Conservation (phyloP, 2,113 vertebrate species). For the Hylia prasina region DNA sequence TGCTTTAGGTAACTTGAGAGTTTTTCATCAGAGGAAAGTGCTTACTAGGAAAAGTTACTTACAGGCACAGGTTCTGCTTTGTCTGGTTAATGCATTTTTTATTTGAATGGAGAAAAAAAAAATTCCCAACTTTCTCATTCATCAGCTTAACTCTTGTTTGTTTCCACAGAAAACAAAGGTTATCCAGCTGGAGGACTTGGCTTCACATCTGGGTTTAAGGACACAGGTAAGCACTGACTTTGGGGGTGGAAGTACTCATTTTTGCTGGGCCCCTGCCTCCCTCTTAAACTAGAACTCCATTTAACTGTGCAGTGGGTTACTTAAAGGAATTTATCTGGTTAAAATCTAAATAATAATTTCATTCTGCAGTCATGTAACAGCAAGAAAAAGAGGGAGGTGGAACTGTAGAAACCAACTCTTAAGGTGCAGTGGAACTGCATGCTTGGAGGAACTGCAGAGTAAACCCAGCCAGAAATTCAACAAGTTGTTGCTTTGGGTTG, state of each 20-base stretch:
- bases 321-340: not conserved
- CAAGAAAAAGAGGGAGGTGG: not conserved
- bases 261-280: not conserved
- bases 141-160: not conserved
- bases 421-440: not conserved
- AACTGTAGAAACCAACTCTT: not conserved
- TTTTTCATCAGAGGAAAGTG: not conserved
- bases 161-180: conserved; percentile 85
- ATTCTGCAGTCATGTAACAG: not conserved
- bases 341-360: not conserved
- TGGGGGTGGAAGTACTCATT: not conserved
- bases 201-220: conserved; percentile 89
- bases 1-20: not conserved
- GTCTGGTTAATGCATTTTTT: not conserved
- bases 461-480: not conserved
- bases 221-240: conserved; percentile 79
- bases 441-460: not conserved
- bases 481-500: not conserved
- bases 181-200: conserved; percentile 92
- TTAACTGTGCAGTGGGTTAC: not conserved
- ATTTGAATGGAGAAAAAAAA: not conserved
- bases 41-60: not conserved
- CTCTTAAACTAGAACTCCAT: not conserved
- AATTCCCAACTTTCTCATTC: not conserved
- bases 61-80: not conserved